phyloP scores from a whole-genome alignment of 2,113 vertebrate species.

The Macrotis lagotis region DNA sequence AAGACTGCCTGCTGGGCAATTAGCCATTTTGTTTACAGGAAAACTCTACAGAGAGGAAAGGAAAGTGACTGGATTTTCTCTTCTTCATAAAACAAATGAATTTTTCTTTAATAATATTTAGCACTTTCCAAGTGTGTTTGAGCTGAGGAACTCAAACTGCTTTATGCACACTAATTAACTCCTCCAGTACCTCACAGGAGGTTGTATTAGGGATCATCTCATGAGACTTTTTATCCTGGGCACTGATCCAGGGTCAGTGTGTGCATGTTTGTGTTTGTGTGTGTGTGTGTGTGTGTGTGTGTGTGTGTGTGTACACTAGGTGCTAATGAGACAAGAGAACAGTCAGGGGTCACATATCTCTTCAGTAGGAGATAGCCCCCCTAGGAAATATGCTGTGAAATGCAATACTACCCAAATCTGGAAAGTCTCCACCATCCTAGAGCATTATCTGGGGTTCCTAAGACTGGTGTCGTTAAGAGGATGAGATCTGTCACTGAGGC shows the following conservation, averaged over 20 bases:
- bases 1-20: background rate
- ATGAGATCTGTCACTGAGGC: background rate
- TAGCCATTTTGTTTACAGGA: background rate
- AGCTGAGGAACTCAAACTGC: constrained; percentile 23
- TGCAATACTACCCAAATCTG: background rate
- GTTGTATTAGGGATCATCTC: constrained; percentile 40
- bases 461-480: background rate
- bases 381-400: background rate
- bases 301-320: background rate
- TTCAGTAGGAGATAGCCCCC: background rate
- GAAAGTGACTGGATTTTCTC: background rate
- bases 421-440: background rate
- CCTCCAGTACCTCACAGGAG: constrained; percentile 28
- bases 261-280: background rate
- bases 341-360: background rate
- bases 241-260: constrained; percentile 35
- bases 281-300: background rate
- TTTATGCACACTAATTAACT: constrained; percentile 41
- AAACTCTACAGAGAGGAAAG: background rate
- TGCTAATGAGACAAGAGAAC: constrained; percentile 40
- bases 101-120: constrained; percentile 25
- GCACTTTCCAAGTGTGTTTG: background rate
- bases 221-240: constrained; percentile 30
- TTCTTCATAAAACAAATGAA: constrained; percentile 3
- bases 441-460: background rate